Evolutionary conservation across 2,888 invertebrate species (phyloP).

Genomic region (Blastobasis adustella): DNA sequence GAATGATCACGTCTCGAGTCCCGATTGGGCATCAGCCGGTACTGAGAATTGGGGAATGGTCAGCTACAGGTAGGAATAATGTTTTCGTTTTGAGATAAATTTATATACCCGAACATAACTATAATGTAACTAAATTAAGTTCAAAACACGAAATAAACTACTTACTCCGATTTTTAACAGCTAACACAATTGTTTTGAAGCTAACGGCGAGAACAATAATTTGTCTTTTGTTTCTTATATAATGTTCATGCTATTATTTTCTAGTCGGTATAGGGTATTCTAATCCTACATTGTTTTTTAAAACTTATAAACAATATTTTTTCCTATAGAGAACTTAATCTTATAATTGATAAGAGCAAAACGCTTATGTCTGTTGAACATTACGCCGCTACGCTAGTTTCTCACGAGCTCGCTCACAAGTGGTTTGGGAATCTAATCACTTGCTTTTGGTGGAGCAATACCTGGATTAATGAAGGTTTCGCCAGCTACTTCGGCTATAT

Average conservation of each 20-base stretch:
- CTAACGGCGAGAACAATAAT: too few species aligned
- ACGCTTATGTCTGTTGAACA: conserved; percentile 57
- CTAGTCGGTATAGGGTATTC: too few species aligned
- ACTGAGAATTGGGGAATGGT: conserved; percentile 71
- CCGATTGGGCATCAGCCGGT: conserved; percentile 67
- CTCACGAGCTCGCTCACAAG: conserved; percentile 81
- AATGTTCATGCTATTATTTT: too few species aligned
- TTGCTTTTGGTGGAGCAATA: conserved; percentile 81
- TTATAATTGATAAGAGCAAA: conserved; percentile 47
- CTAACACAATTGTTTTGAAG: too few species aligned
- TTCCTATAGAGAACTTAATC: conserved; percentile 51
- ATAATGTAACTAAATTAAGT: too few species aligned
- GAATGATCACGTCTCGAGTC: conserved; percentile 62
- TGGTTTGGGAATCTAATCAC: conserved; percentile 87
- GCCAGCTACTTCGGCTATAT: conserved; percentile 81
- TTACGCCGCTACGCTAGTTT: conserved; percentile 66
- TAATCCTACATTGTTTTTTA: too few species aligned
- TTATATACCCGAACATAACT: too few species aligned
- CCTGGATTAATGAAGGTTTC: conserved; percentile 85
- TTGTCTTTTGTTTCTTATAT: too few species aligned
- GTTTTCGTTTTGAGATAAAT: not conserved
- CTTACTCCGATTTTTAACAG: too few species aligned
- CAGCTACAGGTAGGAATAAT: conserved; percentile 49
- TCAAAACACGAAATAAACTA: too few species aligned
- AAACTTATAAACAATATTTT: not conserved